Evolutionary conservation across 2,113 vertebrate genomes (phyloP).

Genomic region (Apodemus sylvaticus): DNA sequence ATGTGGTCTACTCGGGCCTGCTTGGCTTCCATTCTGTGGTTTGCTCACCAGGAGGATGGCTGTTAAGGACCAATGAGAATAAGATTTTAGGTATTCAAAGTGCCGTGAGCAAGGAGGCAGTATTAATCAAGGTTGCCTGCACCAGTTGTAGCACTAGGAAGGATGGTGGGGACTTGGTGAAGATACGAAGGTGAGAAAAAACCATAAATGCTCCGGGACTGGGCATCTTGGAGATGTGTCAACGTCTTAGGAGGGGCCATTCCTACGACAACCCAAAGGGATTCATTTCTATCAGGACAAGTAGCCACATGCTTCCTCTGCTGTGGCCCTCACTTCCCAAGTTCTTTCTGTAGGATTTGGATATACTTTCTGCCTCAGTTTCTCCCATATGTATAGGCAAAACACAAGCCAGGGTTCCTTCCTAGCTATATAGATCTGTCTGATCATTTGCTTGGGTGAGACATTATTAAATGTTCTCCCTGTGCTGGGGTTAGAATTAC

Average conservation of each 20-base stretch:
- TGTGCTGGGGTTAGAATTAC: not conserved
- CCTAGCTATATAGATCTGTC: not conserved
- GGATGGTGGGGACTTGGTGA: not conserved
- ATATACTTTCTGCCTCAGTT: not conserved
- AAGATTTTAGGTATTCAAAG: not conserved
- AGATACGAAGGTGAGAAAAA: fast-evolving
- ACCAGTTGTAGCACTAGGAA: fast-evolving
- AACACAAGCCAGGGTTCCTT: not conserved
- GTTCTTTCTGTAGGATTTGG: fast-evolving
- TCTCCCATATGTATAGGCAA: not conserved
- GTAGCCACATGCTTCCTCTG: not conserved
- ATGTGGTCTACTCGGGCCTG: not conserved
- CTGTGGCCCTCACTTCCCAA: not conserved
- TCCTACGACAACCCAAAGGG: not conserved
- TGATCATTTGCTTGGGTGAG: not conserved
- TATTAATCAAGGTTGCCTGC: not conserved
- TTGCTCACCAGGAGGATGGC: not conserved
- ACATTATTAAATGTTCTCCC: not conserved
- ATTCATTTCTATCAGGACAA: not conserved
- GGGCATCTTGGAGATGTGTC: not conserved
- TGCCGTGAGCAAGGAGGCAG: not conserved
- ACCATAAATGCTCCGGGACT: fast-evolving
- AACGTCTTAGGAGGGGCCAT: not conserved
- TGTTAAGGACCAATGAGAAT: not conserved
- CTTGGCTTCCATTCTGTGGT: not conserved